phyloP scores from a whole-genome alignment of 2,888 invertebrate species.

The Drosophila neotestacea region DNA sequence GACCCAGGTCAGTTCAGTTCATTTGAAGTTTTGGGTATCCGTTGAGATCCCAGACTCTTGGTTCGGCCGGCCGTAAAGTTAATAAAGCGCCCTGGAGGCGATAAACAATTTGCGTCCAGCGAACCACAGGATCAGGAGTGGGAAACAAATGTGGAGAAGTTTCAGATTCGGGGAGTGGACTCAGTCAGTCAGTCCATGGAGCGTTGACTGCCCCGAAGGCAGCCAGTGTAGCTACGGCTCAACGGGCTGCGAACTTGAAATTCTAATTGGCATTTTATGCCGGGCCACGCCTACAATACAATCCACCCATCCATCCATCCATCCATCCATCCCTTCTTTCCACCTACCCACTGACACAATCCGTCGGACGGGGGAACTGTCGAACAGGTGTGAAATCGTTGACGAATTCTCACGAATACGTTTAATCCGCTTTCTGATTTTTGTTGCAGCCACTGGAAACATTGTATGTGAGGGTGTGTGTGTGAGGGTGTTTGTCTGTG shows the following conservation, averaged over 20 bases:
- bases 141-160: background rate
- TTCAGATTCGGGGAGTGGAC: background rate
- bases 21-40: slow-evolving; percentile 9
- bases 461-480: slow-evolving; percentile 2
- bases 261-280: slow-evolving; percentile 77
- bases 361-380: background rate
- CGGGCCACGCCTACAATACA: slow-evolving; percentile 47
- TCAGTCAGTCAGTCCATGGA: background rate
- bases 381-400: slow-evolving; percentile 82
- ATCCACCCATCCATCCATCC: background rate
- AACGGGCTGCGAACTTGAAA: slow-evolving; percentile 69
- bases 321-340: background rate
- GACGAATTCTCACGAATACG: slow-evolving; percentile 84
- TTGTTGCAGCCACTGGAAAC: slow-evolving; percentile 55
- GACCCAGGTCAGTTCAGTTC: slow-evolving; percentile 18
- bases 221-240: slow-evolving; percentile 14
- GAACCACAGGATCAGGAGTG: background rate
- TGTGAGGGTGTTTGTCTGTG: slow-evolving; percentile 1
- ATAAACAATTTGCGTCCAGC: slow-evolving; percentile 71
- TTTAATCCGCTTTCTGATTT: slow-evolving; percentile 83
- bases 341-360: background rate
- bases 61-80: slow-evolving; percentile 70
- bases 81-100: slow-evolving; percentile 72
- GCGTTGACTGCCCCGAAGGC: slow-evolving; percentile 14
- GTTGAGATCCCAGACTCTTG: slow-evolving; percentile 7